Evolutionary conservation across 2,113 vertebrate genomes (phyloP).

Genomic region (Ibidorhyncha struthersii): DNA sequence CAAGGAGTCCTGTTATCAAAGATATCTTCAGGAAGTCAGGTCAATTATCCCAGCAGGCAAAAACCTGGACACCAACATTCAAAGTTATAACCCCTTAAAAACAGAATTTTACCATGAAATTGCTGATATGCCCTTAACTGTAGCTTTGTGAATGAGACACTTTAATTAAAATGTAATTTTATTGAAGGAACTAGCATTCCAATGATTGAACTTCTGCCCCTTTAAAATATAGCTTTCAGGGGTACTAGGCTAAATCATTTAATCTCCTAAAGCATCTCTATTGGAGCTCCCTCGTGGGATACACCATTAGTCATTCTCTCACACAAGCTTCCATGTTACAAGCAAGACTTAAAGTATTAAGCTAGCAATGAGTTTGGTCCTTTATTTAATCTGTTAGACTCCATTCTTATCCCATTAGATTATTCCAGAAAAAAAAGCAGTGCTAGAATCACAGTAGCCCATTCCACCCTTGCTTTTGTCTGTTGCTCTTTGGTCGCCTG

Average conservation of each 20-base stretch:
- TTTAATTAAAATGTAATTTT: slow-evolving; percentile 65
- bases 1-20: not conserved
- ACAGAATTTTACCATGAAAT: slow-evolving; percentile 28
- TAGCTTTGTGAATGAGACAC: slow-evolving; percentile 44
- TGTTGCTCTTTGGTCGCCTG: not conserved
- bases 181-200: slow-evolving; percentile 27
- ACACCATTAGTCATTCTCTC: slow-evolving; percentile 48
- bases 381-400: slow-evolving; percentile 61
- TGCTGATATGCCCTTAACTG: slow-evolving; percentile 23
- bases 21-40: not conserved
- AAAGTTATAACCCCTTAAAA: slow-evolving; percentile 22
- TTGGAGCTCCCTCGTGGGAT: slow-evolving; percentile 31
- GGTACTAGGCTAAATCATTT: slow-evolving; percentile 48
- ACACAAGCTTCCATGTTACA: slow-evolving; percentile 39
- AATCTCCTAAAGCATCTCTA: slow-evolving; percentile 59
- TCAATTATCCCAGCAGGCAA: slow-evolving; percentile 17
- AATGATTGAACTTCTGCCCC: slow-evolving; percentile 61
- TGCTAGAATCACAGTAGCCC: not conserved
- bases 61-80: slow-evolving; percentile 9
- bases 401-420: slow-evolving; percentile 51
- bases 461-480: not conserved
- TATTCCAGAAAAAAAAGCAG: not conserved
- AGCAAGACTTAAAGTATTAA: slow-evolving; percentile 56
- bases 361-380: slow-evolving; percentile 14
- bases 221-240: slow-evolving; percentile 58